These are phyloP conservation scores for Pelmatolapia mariae DNA, from an alignment of 2,113 vertebrate genomes.

Conservation along the genomic window DNA sequence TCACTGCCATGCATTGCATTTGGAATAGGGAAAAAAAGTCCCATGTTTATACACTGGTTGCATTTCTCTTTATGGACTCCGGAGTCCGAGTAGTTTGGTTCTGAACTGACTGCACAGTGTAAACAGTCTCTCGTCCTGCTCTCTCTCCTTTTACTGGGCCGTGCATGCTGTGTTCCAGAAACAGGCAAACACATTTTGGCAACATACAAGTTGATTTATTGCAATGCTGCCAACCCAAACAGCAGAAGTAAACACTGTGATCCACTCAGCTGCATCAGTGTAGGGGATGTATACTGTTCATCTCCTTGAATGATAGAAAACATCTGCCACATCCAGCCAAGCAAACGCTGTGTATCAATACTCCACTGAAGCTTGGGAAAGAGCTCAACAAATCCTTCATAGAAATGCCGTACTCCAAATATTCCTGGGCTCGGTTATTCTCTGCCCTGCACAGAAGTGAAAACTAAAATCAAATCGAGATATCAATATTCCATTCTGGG, in stretches of 20 bases:
- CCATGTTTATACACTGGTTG: background rate
- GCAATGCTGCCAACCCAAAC: slow-evolving; percentile 3
- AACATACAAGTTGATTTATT: background rate
- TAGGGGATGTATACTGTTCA: background rate
- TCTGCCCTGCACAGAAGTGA: background rate
- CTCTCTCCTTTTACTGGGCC: background rate
- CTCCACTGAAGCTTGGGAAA: background rate
- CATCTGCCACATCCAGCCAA: background rate
- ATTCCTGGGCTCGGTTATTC: background rate
- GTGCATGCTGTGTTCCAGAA: background rate
- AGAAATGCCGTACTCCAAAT: background rate
- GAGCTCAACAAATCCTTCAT: background rate
- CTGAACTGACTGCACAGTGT: slow-evolving; percentile 49
- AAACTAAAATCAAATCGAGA: background rate
- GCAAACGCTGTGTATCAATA: background rate
- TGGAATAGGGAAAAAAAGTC: background rate
- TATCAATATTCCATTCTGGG: rapidly evolving
- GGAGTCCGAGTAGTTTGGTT: slow-evolving; percentile 40
- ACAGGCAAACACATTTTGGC: slow-evolving; percentile 4
- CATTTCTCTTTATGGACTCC: slow-evolving; percentile 12
- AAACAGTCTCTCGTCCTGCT: background rate
- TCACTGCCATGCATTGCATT: slow-evolving; percentile 50
- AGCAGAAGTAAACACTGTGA: background rate
- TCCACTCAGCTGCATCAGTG: slow-evolving; percentile 1
- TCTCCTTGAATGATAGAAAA: slow-evolving; percentile 5